phyloP scores from a whole-genome alignment of 2,113 vertebrate genomes.

The Nothobranchius furzeri region DNA sequence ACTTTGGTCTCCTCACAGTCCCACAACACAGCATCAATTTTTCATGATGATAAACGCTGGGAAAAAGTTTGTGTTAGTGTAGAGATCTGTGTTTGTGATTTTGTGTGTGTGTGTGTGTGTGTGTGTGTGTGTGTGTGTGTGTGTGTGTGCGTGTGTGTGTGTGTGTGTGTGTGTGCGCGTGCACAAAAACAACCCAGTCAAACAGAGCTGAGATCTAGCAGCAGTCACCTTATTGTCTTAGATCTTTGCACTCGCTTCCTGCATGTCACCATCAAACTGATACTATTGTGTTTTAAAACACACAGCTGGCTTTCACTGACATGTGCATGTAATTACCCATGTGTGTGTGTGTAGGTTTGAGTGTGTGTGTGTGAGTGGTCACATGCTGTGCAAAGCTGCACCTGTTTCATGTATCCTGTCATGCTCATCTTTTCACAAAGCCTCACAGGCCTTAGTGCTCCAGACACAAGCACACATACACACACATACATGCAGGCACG shows the following conservation, averaged over 20 bases:
- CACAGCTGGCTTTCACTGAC: constrained; percentile 46
- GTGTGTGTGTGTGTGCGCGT: not conserved
- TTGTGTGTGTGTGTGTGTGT: too few relatives aligned
- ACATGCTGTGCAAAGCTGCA: constrained; percentile 59
- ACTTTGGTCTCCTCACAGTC: constrained; percentile 45
- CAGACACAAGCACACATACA: constrained; percentile 41
- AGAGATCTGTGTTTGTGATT: too few relatives aligned
- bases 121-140: constrained; percentile 3
- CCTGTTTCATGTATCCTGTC: constrained; percentile 65
- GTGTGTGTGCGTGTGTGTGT: constrained; percentile 13
- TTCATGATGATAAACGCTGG: constrained; percentile 58
- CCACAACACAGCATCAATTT: constrained; percentile 56
- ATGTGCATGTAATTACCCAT: constrained; percentile 34
- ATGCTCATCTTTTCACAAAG: constrained; percentile 54
- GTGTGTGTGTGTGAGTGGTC: constrained; percentile 13
- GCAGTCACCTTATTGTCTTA: constrained; percentile 41
- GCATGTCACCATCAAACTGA: constrained; percentile 46
- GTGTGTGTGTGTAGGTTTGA: not conserved
- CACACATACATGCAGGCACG: constrained; percentile 3
- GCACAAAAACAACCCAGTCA: too few relatives aligned
- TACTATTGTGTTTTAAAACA: constrained; percentile 35
- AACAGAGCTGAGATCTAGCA: not conserved
- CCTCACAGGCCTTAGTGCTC: constrained; percentile 34
- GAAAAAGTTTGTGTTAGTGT: constrained; percentile 2
- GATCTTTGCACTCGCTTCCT: constrained; percentile 34